Evolutionary conservation across 2,888 invertebrate genomes (phyloP), one percentile per base, ranked within the genome.

Genomic region (Ichneumoninae sp.): DNA sequence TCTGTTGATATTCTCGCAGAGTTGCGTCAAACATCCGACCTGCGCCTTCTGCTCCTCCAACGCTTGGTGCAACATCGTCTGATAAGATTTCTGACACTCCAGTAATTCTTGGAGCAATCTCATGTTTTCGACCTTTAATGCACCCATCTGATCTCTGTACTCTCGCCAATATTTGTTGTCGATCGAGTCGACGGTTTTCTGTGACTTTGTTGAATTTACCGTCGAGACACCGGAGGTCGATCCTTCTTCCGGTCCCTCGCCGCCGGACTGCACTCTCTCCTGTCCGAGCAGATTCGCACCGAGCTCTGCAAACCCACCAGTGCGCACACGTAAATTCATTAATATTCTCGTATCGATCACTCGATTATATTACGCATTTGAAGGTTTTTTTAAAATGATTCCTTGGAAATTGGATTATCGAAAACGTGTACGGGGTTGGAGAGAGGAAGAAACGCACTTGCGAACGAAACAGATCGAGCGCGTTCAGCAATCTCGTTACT

Each of bases 281-380:
- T 97, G 96, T 0, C 96, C 97, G 3, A 97, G 96, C 74, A 98
- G 94, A 94, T 98, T 98, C 7, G 98, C 98, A 5, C 97, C 98
- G n/a, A 98, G 94, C 93, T 98, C 98, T 96, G 90, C 0, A 90
- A 89, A 65, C 80, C 66, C 30, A 66, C 8, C 78, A 77, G 73
- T 33, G 16, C n/a, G 16, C 33, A 30, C 10, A 33, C 33, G 10
- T 69, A 40, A 47, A 68, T 69, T 50, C 26, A 65, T 71, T 19
- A 65, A 79, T 57, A 30, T 33, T 74, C 60, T 74, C 60, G 10
- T 40, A 74, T 16, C 63, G 63, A 6, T 63, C 33, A 33, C 33
- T 33, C 30, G 16, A 63, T 63, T 63, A 3, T 16, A 33, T 16
- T 33, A 30, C 16, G 63, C 33, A 57, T 57, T 63, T 10, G 13